Evolutionary conservation across 2,113 vertebrate species (phyloP).

Genomic region (Acanthisitta chloris): DNA sequence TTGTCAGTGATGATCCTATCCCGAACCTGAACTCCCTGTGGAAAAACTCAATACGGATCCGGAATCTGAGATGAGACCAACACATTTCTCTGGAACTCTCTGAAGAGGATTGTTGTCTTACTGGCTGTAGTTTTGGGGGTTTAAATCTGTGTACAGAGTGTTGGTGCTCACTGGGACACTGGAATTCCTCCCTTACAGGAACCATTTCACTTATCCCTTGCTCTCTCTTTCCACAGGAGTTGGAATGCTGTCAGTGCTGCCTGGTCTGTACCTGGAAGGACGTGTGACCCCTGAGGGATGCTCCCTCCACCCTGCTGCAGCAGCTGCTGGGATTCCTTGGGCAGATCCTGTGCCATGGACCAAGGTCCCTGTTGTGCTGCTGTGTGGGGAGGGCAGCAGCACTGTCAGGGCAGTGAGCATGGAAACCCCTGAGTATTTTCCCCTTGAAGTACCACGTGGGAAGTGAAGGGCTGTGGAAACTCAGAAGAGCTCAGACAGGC

Average conservation of each 20-base stretch:
- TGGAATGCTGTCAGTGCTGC: background rate
- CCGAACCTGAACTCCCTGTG: slow-evolving; percentile 76
- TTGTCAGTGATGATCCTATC: slow-evolving; percentile 75
- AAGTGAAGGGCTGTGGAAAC: background rate
- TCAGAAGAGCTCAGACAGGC: background rate
- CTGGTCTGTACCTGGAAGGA: background rate
- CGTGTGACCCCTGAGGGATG: background rate
- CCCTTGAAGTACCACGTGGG: background rate
- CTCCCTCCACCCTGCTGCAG: background rate
- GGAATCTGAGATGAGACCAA: slow-evolving; percentile 71
- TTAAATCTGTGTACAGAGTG: background rate
- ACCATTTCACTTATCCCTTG: background rate
- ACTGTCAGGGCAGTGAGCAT: fast-evolving
- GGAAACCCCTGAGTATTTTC: background rate
- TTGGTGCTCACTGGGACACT: background rate
- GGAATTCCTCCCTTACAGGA: background rate
- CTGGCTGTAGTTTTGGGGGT: background rate
- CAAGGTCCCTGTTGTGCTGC: background rate
- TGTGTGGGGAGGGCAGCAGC: background rate
- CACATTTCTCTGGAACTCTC: background rate
- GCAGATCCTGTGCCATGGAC: background rate
- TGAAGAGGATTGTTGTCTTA: background rate
- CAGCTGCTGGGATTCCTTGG: background rate
- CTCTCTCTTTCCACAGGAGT: slow-evolving; percentile 38
- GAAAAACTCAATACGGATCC: slow-evolving; percentile 71